Percentiles rank a stretch among this genome's conserved stretches.
Evolutionary conservation across 2,888 invertebrate species (phyloP).

Genomic region (Zhuqinia jingwanae): DNA sequence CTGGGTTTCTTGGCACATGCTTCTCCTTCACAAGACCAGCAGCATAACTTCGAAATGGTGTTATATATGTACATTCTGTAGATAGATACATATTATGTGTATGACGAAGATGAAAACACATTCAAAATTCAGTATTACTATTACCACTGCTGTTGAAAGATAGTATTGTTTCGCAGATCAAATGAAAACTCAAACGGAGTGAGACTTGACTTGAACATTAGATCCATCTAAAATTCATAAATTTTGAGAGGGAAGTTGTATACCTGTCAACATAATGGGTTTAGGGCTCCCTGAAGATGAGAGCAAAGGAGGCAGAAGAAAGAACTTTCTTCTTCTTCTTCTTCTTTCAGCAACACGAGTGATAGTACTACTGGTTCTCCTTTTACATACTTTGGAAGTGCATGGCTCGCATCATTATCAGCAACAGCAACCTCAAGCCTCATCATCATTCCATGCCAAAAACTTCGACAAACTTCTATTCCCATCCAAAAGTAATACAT

Average conservation of each 20-base stretch:
- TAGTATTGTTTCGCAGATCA: constrained; percentile 10
- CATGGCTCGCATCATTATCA: constrained; percentile 64
- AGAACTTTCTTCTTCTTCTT: constrained; percentile 60
- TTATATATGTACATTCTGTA: not conserved
- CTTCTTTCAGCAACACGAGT: constrained; percentile 18
- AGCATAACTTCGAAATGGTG: not conserved
- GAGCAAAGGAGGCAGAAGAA: constrained; percentile 62
- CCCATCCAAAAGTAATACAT: constrained; percentile 1
- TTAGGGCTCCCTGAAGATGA: constrained; percentile 79
- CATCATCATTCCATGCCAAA: constrained; percentile 64
- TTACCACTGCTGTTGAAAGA: not conserved
- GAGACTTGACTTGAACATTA: constrained; percentile 73
- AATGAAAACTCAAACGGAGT: constrained; percentile 62
- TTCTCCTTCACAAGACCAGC: not conserved
- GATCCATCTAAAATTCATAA: constrained; percentile 77
- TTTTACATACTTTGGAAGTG: constrained; percentile 49
- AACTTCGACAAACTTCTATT: constrained; percentile 39
- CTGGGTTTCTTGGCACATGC: constrained; percentile 51
- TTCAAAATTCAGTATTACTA: constrained; percentile 34
- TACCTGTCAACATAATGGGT: constrained; percentile 79
- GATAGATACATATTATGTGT: too few relatives aligned
- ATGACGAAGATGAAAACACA: not conserved
- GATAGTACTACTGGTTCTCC: constrained; percentile 38
- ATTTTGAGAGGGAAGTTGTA: constrained; percentile 78
- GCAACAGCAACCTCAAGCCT: constrained; percentile 51